Evolutionary conservation across 2,113 vertebrate species (phyloP).

Genomic region (Chroicocephalus ridibundus): DNA sequence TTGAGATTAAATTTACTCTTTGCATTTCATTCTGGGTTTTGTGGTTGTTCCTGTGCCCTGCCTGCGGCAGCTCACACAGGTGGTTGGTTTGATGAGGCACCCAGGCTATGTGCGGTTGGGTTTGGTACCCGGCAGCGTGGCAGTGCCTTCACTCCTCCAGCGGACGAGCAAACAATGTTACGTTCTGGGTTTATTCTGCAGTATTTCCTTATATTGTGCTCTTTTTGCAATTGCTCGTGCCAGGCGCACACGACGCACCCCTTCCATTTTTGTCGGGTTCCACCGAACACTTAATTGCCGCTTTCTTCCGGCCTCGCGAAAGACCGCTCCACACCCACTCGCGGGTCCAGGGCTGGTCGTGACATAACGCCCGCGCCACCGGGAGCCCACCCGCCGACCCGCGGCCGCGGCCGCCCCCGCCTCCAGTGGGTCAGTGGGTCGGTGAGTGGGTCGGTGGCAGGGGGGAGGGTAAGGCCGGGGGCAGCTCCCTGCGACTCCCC

Average conservation of each 20-base stretch:
- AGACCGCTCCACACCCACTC: rapidly evolving
- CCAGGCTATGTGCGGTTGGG: rapidly evolving
- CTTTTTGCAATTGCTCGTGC: rapidly evolving
- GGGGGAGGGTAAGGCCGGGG: too few species aligned
- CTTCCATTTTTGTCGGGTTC: rapidly evolving
- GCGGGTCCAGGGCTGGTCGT: too few species aligned
- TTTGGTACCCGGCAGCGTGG: rapidly evolving
- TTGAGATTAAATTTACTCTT: neutral
- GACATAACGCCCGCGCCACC: rapidly evolving
- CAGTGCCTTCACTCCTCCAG: rapidly evolving
- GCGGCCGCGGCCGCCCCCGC: neutral
- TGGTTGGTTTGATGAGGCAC: too few species aligned
- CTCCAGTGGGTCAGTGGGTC: too few species aligned
- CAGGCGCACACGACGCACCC: rapidly evolving
- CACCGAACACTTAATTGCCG: rapidly evolving
- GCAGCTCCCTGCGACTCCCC: neutral
- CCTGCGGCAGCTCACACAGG: neutral
- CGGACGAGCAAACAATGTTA: rapidly evolving
- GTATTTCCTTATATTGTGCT: rapidly evolving
- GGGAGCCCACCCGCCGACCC: rapidly evolving
- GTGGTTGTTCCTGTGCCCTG: neutral
- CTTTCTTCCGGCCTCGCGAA: rapidly evolving
- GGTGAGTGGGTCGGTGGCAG: too few species aligned
- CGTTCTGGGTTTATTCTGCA: rapidly evolving
- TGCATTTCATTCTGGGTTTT: neutral